Evolutionary conservation across 2,888 invertebrate species (phyloP), one percentile per base, ranked within the genome.

Genomic region (Archaeoteleia sp.): DNA sequence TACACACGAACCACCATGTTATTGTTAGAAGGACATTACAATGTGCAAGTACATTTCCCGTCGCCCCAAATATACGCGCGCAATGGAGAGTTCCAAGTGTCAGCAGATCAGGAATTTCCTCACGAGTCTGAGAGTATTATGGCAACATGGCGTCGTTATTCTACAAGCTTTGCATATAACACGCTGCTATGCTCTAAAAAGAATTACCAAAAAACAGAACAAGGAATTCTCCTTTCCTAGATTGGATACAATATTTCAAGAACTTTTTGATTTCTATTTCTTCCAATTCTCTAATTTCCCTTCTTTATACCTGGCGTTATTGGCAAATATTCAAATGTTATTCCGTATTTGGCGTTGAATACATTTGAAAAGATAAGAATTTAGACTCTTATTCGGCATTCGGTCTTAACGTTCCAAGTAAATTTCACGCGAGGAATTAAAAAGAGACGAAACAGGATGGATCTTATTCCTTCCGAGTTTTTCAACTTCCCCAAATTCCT

Each of bases 11-110:
- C 32, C 20, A 23, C 17, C 30, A 10, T 29, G 49, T 58, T 58
- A 58, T 49, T 58, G 49, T 58, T 49, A 43, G 49, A 40, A 58
- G 34, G 20, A 43, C 58, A 43, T 49, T 43, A 29, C 58, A 42
- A 29, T 35, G 42, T 29, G 34, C 60, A 45, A 60, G 51, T 60
- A 58, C 51, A 37, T 40, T 58, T 13, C 35, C 43, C 15, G 49
- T 58, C 49, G 43, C 40, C 49, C 29, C 14, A 43, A 35, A 43
- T 61, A 13, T 34, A 29, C 30, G 37, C 37, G 25, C 17, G 54
- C 27, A 27, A n/a, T 27, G 9, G 35, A 9, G 30, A 53, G 40
- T 32, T 40, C 20, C 27, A 32, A 53, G 34, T 34, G 40, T 42
- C 42, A 32, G 39, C 8, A 13, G 32, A 53, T 53, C 43, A 35